Percentiles rank a stretch among this genome's conserved stretches.
Evolutionary conservation across 2,113 vertebrate genomes (phyloP).

Genomic region (Hyaena hyaena): DNA sequence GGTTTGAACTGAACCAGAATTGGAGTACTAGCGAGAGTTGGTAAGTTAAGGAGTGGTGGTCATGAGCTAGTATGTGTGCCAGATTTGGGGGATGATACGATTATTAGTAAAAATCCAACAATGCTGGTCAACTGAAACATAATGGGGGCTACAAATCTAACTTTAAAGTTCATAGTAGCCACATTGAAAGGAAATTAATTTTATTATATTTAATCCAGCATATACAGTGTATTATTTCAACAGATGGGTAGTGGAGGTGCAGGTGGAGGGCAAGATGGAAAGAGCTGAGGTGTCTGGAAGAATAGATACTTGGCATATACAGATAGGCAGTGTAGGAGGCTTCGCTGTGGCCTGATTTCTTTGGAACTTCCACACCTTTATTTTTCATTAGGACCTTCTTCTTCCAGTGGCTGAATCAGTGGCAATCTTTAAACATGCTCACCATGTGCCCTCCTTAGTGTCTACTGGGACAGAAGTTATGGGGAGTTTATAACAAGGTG

Average conservation of each 20-base stretch:
- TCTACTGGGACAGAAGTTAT: neutral
- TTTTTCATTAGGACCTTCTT: neutral
- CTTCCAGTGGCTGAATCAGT: neutral
- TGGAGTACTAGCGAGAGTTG: neutral
- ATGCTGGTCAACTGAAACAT: neutral
- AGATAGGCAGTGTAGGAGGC: too few species aligned
- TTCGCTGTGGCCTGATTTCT: neutral
- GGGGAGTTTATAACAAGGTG: neutral
- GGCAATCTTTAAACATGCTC: neutral
- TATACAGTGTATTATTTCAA: neutral
- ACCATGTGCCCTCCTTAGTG: neutral
- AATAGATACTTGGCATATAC: neutral
- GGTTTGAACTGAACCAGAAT: neutral
- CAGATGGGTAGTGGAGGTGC: too few species aligned
- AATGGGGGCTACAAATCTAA: neutral
- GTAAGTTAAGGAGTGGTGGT: neutral
- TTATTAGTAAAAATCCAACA: neutral
- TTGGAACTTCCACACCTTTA: neutral
- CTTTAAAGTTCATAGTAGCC: neutral
- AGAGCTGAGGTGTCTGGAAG: neutral
- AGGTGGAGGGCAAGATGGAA: neutral
- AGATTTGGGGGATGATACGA: neutral
- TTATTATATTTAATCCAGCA: neutral
- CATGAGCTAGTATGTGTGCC: neutral
- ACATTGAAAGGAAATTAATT: neutral